Evolutionary conservation across 2,113 vertebrate species (phyloP).

Genomic region (Pituophis catenifer): DNA sequence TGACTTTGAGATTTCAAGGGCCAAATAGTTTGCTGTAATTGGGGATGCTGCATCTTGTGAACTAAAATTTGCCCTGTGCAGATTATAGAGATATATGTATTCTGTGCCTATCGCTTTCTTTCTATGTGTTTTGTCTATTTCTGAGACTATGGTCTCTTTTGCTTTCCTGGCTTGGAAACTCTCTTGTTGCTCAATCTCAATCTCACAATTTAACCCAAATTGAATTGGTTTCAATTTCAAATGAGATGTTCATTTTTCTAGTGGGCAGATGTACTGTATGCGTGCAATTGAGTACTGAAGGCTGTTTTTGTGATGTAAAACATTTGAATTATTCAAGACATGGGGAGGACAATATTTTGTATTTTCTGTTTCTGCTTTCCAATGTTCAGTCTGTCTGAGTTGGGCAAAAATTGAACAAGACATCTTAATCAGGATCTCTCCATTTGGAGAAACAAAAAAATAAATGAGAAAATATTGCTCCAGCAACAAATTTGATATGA

Average conservation of each 20-base stretch:
- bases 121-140: conserved; percentile 28
- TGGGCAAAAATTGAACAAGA: not conserved
- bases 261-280: not conserved
- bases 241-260: not conserved
- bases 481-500: not conserved
- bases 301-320: not conserved
- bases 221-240: not conserved
- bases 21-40: not conserved
- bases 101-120: not conserved
- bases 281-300: not conserved
- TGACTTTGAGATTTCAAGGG: not conserved
- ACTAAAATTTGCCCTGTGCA: conserved; percentile 22
- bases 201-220: not conserved
- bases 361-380: not conserved
- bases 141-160: conserved; percentile 25
- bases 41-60: conserved; percentile 53
- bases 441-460: not conserved
- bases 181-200: not conserved
- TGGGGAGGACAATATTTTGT: not conserved
- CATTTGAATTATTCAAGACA: not conserved
- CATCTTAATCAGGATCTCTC: not conserved
- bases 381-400: not conserved
- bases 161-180: conserved; percentile 64
- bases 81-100: not conserved
- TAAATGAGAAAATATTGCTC: not conserved